Evolutionary conservation across 2,888 invertebrate genomes (phyloP), one percentile per base, ranked within the genome.

Genomic region (Tubiluchus corallicola): DNA sequence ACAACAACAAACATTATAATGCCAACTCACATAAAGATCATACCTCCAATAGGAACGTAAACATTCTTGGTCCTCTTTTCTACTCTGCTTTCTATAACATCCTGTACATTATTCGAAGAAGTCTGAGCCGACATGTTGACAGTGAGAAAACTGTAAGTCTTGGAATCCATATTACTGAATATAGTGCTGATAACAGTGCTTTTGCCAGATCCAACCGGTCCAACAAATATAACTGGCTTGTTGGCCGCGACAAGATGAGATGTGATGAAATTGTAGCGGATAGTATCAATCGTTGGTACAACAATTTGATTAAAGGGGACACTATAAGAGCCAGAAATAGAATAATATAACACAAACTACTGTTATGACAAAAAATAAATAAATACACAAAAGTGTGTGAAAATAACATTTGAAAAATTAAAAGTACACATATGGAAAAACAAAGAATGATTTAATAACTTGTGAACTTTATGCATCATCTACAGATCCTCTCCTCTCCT

Each of bases 61-160:
- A 79, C 74, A 1, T 78, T 81, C 62, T 85, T 87, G 0, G 83
- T 84, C 42, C 84, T 70, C 66, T 87, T 85, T 63, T 87, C 85
- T 1, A 84, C 71, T n/a, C 80, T 70, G 47, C 79, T 77, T 62
- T 85, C 85, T 21, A 87, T 80, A 16, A 77, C 76, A 45, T 82
- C 81, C 64, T 87, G 82, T 0, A 87, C 74, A 50, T 83, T 82
- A 43, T 74, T 74, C 0, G 87, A 80, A 0, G 82, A 76, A 0
- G 85, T 87, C 71, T 81, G 54, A 0, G 84, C 85, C 0, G 84
- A 85, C 77, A 87, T 82, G 62, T 84, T 84, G 47, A 87, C 73
- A 19, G 76, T 74, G 40, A 85, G 72, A 2, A 77, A 65, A 39
- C 74, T 73, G 64, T 73, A 78, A 45, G 66, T 68, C 3, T 57